Conservation (phyloP, 2,797 vertebrate genomes). For the Paedocypris micromegethes region DNA sequence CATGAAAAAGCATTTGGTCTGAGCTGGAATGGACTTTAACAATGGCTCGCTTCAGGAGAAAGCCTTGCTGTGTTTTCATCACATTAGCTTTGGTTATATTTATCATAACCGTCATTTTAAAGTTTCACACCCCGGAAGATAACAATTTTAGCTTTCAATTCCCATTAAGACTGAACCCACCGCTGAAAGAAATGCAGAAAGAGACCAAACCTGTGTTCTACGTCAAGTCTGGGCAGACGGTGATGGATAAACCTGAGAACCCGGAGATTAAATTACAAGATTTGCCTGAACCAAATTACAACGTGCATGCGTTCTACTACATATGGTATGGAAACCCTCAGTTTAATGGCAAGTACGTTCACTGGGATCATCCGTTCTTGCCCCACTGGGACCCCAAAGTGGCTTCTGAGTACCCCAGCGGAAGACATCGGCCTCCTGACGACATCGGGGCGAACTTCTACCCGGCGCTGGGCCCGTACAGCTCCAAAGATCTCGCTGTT, state of each 20-base stretch:
- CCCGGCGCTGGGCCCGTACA: slow-evolving; percentile 89
- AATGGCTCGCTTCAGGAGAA: slow-evolving; percentile 91
- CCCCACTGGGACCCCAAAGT: slow-evolving; percentile 92
- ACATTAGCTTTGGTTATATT: slow-evolving; percentile 80
- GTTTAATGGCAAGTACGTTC: slow-evolving; percentile 89
- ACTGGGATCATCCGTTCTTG: slow-evolving; percentile 88
- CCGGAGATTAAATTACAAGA: slow-evolving; percentile 62
- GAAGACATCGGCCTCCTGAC: slow-evolving; percentile 84
- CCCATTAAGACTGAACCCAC: slow-evolving; percentile 67
- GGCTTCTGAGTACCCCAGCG: slow-evolving; percentile 80
- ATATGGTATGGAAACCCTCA: slow-evolving; percentile 89
- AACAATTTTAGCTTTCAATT: slow-evolving; percentile 67
- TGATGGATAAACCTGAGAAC: slow-evolving; percentile 42
- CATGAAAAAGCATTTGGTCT: neutral
- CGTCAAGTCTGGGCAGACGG: slow-evolving; percentile 44
- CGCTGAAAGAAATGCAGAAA: slow-evolving; percentile 55
- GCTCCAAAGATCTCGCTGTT: slow-evolving; percentile 85
- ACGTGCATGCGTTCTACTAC: slow-evolving; percentile 92
- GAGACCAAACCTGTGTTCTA: slow-evolving; percentile 50
- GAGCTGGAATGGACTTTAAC: slow-evolving; percentile 52
- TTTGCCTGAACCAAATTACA: slow-evolving; percentile 82
- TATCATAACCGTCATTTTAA: slow-evolving; percentile 79
- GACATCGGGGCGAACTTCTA: slow-evolving; percentile 94
- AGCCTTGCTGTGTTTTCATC: slow-evolving; percentile 75
- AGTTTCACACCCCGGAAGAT: slow-evolving; percentile 77